Conservation (phyloP, 2,113 vertebrate genomes). For the Zeus faber region DNA sequence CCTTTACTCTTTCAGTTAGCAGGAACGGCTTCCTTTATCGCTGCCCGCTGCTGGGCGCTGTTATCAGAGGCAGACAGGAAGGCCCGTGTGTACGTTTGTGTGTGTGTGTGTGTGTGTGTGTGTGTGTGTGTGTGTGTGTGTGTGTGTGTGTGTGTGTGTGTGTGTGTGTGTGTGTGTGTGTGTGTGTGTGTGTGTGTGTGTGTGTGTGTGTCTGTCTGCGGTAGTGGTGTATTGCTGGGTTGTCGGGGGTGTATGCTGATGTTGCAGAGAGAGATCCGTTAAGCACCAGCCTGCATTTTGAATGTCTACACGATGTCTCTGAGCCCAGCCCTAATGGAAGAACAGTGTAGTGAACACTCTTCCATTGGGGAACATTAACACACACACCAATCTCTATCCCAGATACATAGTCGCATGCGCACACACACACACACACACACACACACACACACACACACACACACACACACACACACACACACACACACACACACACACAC, state of each 20-base stretch:
- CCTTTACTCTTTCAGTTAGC: conserved; percentile 36
- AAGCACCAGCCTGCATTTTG: conserved; percentile 48
- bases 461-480: conserved; percentile 7
- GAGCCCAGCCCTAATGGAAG: conserved; percentile 50
- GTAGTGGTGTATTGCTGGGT: conserved; percentile 5
- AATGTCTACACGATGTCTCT: conserved; percentile 34
- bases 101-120: conserved; percentile 1
- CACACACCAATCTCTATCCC: conserved; percentile 41
- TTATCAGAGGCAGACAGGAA: conserved; percentile 47
- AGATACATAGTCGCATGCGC: too few relatives aligned
- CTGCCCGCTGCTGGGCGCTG: conserved; percentile 26
- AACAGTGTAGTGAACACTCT: conserved; percentile 37
- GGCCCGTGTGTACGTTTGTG: conserved; percentile 14
- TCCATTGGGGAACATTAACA: conserved; percentile 38
- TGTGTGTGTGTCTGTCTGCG: not conserved
- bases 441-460: not conserved
- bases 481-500: not conserved
- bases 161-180: not conserved
- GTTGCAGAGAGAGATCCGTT: conserved; percentile 26
- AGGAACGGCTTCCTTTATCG: conserved; percentile 40
- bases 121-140: conserved; percentile 5
- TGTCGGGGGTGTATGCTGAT: too few relatives aligned
- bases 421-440: conserved; percentile 18
- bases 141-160: conserved; percentile 9
- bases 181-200: conserved; percentile 7